These are phyloP conservation scores for Ictalurus furcatus DNA, from an alignment of 2,113 vertebrate species.

Conservation along the genomic window DNA sequence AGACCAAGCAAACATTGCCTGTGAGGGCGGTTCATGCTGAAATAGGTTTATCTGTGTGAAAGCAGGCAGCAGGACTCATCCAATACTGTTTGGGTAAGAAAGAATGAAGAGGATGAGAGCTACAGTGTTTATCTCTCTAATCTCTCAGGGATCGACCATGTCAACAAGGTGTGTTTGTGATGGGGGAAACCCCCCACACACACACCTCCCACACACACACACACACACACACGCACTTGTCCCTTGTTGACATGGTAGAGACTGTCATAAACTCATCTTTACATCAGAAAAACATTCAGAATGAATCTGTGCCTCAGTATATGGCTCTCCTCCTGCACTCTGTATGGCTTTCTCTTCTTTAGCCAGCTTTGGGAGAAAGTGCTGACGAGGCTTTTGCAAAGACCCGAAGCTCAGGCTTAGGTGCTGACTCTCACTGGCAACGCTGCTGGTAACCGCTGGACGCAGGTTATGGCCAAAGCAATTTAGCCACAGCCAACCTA, in stretches of 20 bases:
- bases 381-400: conserved; percentile 14
- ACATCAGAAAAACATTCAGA: background rate
- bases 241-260: background rate
- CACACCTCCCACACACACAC: too few relatives aligned
- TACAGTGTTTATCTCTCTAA: background rate
- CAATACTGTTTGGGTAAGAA: conserved; percentile 48
- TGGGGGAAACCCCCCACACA: too few relatives aligned
- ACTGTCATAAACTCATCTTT: background rate
- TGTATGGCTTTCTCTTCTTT: background rate
- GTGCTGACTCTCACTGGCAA: conserved; percentile 25
- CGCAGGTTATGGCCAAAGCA: conserved; percentile 32
- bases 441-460: background rate
- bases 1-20: conserved; percentile 53
- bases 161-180: too few relatives aligned
- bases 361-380: background rate
- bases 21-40: conserved; percentile 51
- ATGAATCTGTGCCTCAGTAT: background rate
- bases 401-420: conserved; percentile 11
- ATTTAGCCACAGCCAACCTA: conserved; percentile 33
- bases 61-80: background rate
- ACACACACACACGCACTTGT: too few relatives aligned
- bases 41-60: background rate
- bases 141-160: conserved; percentile 12
- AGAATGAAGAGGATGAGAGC: conserved; percentile 8
- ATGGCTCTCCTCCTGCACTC: background rate